Evolutionary conservation across 2,797 vertebrate species (phyloP).

Genomic region (Pristis pectinata): DNA sequence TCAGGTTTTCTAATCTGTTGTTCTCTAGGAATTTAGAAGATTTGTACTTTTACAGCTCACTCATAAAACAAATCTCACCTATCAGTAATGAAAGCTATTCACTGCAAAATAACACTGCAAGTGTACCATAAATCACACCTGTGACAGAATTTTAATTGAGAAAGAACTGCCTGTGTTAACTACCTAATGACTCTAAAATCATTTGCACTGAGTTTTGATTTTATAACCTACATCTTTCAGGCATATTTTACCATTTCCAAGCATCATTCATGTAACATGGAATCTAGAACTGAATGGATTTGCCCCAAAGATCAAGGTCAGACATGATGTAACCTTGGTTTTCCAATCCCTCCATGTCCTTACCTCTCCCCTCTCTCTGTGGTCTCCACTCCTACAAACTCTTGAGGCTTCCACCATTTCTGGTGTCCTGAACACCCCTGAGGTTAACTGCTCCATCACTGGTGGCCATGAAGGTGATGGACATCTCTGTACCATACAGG

Average conservation of each 20-base stretch:
- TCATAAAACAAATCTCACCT: not conserved
- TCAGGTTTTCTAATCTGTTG: not conserved
- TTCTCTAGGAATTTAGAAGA: not conserved
- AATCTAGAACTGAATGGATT: not conserved
- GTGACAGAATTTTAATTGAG: not conserved
- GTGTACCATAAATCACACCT: constrained; percentile 8
- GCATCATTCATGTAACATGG: not conserved
- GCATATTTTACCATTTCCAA: not conserved
- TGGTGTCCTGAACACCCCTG: not conserved
- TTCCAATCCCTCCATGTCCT: not conserved
- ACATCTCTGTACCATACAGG: too few species aligned
- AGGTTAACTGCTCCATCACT: not conserved
- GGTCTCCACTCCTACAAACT: not conserved
- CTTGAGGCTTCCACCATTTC: not conserved
- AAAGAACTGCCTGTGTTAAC: not conserved
- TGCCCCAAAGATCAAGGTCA: not conserved
- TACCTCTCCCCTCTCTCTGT: not conserved
- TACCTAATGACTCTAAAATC: not conserved
- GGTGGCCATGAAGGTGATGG: not conserved
- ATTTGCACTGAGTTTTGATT: not conserved
- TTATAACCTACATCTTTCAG: not conserved
- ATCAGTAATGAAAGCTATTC: not conserved
- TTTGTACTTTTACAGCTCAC: not conserved
- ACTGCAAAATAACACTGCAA: not conserved
- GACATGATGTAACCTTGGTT: not conserved